These are phyloP conservation scores for Girardinus metallicus DNA, from an alignment of 2,797 vertebrate species.

Conservation along the genomic window DNA sequence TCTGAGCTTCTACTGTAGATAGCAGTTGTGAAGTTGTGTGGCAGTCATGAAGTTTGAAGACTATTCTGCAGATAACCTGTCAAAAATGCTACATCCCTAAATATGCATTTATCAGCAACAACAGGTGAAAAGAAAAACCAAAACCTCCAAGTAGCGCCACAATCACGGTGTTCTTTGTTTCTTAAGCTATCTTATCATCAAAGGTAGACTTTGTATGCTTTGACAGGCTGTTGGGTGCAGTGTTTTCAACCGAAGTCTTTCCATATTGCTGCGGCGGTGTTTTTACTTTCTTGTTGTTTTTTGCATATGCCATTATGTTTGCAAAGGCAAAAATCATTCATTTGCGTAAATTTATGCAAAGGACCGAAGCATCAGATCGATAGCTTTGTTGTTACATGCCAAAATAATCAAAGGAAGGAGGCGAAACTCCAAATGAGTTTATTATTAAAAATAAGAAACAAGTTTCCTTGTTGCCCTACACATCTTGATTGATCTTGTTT, in stretches of 20 bases:
- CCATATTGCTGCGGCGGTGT: background rate
- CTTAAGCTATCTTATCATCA: slow-evolving; percentile 13
- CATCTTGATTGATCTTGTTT: slow-evolving; percentile 12
- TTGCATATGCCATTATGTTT: slow-evolving; percentile 8
- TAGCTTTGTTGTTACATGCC: slow-evolving; percentile 27
- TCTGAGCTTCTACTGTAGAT: slow-evolving; percentile 13
- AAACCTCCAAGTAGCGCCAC: slow-evolving; percentile 3
- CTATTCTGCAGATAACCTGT: slow-evolving; percentile 29
- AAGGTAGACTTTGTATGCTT: slow-evolving; percentile 11
- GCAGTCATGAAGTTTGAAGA: slow-evolving; percentile 6
- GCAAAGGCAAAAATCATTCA: slow-evolving; percentile 10
- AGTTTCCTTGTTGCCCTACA: background rate
- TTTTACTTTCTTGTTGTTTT: slow-evolving; percentile 4
- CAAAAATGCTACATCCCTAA: slow-evolving; percentile 7
- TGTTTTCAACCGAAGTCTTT: background rate
- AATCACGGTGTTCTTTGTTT: slow-evolving; percentile 16
- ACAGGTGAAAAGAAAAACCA: slow-evolving; percentile 3
- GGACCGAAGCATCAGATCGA: slow-evolving; percentile 5
- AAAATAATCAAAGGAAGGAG: slow-evolving; percentile 19
- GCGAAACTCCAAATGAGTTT: background rate
- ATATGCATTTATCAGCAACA: slow-evolving; percentile 16
- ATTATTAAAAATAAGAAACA: background rate
- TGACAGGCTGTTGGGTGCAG: slow-evolving; percentile 1
- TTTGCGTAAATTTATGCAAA: slow-evolving; percentile 24
- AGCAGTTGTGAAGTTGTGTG: slow-evolving; percentile 13